A percentile compares a stretch with the other conserved stretches of the same genome.
Conservation (phyloP, 2,113 vertebrate species). For the Cynoglossus semilaevis region DNA sequence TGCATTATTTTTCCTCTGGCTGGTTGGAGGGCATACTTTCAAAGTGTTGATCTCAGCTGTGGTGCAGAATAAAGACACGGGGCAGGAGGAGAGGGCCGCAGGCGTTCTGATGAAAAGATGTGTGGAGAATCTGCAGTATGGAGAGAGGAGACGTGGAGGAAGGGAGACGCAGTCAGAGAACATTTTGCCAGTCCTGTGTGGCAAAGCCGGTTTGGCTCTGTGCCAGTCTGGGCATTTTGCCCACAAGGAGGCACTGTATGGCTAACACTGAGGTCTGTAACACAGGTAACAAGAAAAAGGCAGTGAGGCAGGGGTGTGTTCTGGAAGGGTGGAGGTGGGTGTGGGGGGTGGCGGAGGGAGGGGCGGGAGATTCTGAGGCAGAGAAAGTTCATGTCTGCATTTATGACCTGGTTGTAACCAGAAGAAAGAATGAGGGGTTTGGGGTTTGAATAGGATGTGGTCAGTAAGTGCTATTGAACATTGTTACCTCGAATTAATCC, state of each 20-base stretch:
- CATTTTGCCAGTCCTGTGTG: conserved; percentile 61
- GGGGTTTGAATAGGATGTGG: conserved; percentile 22
- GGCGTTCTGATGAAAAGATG: conserved; percentile 66
- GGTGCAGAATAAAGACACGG: conserved; percentile 63
- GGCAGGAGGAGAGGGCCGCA: conserved; percentile 52
- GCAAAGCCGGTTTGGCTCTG: conserved; percentile 58
- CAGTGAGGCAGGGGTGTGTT: conserved; percentile 29
- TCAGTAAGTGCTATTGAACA: too few relatives aligned
- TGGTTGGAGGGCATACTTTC: conserved; percentile 73
- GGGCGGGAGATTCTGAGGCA: conserved; percentile 33
- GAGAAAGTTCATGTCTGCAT: conserved; percentile 40
- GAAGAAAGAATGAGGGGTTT: conserved; percentile 13
- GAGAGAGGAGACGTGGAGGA: conserved; percentile 26
- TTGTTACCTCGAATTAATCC: too few relatives aligned
- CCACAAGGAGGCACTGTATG: conserved; percentile 76
- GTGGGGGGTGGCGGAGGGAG: conserved; percentile 28
- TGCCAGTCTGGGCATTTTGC: conserved; percentile 72
- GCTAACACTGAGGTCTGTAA: conserved; percentile 40
- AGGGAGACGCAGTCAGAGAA: conserved; percentile 1
- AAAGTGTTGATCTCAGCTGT: conserved; percentile 71
- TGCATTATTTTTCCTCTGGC: conserved; percentile 51
- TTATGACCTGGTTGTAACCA: conserved; percentile 52
- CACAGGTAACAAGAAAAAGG: conserved; percentile 31
- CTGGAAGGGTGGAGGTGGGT: too few relatives aligned
- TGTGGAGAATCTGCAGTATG: conserved; percentile 58